Evolutionary conservation across 2,888 invertebrate genomes (phyloP).

Genomic region (Stegana nigrithorax): DNA sequence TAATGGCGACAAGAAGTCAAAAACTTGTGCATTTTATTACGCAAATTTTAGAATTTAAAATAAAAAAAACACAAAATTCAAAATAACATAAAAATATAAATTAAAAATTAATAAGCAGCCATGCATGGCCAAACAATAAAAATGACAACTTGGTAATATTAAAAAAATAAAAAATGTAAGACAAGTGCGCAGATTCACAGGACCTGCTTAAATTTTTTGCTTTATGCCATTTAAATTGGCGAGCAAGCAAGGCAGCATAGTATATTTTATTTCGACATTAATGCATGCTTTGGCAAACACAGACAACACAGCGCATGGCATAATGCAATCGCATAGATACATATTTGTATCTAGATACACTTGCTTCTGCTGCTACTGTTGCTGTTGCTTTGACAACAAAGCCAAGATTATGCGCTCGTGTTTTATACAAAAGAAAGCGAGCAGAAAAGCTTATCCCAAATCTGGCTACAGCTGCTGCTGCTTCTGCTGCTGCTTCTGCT

Average conservation of each 20-base stretch:
- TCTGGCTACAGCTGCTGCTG: too few relatives aligned
- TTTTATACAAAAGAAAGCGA: not conserved
- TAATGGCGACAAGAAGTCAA: not conserved
- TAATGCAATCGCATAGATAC: too few relatives aligned
- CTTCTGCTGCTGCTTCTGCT: too few relatives aligned
- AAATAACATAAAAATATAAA: not conserved
- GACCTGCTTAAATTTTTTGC: too few relatives aligned
- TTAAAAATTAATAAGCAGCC: not conserved
- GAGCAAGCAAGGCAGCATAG: not conserved
- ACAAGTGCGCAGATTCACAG: too few relatives aligned
- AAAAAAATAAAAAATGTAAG: too few relatives aligned
- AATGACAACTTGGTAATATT: too few relatives aligned
- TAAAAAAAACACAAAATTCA: not conserved
- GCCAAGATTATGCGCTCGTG: not conserved
- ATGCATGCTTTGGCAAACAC: not conserved
- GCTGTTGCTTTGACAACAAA: not conserved
- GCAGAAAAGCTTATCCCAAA: too few relatives aligned
- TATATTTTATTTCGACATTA: conserved; percentile 1
- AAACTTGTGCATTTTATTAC: not conserved
- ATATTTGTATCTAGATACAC: too few relatives aligned
- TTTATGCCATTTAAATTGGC: too few relatives aligned
- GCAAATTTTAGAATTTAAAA: not conserved
- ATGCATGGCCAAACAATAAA: too few relatives aligned
- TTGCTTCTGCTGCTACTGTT: too few relatives aligned
- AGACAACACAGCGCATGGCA: not conserved